phyloP scores from a whole-genome alignment of 2,888 invertebrate genomes.

The Clostera curtula region DNA sequence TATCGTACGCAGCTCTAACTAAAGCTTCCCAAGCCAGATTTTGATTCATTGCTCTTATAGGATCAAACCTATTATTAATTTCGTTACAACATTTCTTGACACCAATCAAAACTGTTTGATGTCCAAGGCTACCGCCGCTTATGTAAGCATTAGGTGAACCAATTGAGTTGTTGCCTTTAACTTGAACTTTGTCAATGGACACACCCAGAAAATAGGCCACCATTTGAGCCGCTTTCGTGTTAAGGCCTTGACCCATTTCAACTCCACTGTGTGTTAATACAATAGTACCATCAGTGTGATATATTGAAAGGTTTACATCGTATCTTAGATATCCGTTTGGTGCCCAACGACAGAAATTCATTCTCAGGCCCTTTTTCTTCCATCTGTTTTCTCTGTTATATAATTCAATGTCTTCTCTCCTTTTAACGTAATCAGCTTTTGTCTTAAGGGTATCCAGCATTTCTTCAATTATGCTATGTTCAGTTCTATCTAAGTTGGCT shows the following conservation, averaged over 20 bases:
- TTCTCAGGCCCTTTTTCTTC: conserved; percentile 78
- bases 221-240: conserved; percentile 80
- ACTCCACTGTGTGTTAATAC: conserved; percentile 77
- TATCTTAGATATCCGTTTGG: conserved; percentile 35
- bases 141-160: conserved; percentile 76
- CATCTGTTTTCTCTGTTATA: conserved; percentile 80
- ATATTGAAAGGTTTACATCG: conserved; percentile 74
- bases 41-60: conserved; percentile 41
- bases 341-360: conserved; percentile 76
- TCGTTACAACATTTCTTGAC: conserved; percentile 64
- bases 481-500: conserved; percentile 53
- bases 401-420: conserved; percentile 57
- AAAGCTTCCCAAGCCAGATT: conserved; percentile 67
- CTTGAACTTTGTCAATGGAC: conserved; percentile 74
- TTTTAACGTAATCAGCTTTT: conserved; percentile 64
- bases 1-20: conserved; percentile 51
- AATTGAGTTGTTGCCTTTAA: conserved; percentile 77
- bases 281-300: conserved; percentile 77
- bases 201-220: conserved; percentile 78
- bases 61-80: conserved; percentile 53
- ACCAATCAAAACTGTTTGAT: conserved; percentile 78
- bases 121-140: conserved; percentile 80
- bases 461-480: conserved; percentile 32
- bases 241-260: conserved; percentile 82
- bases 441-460: conserved; percentile 69